These are phyloP conservation scores for Dromiciops gliroides DNA, from an alignment of 2,113 vertebrate genomes.

Conservation along the genomic window DNA sequence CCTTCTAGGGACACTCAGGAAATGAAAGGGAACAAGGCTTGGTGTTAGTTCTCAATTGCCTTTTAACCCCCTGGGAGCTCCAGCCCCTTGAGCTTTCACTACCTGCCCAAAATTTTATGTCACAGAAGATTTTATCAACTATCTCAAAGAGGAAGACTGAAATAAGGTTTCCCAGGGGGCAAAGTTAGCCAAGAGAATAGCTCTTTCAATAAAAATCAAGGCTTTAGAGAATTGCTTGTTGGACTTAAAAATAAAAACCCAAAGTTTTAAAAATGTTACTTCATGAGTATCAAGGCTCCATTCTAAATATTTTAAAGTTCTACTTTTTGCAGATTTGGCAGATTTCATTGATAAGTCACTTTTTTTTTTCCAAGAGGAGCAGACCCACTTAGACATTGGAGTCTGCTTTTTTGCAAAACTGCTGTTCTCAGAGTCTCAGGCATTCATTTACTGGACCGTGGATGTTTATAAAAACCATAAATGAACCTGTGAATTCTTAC, in stretches of 20 bases:
- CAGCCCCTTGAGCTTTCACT: slow-evolving; percentile 12
- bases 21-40: slow-evolving; percentile 42
- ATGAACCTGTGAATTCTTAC: slow-evolving; percentile 48
- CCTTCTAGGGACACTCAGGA: slow-evolving; percentile 23
- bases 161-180: background rate
- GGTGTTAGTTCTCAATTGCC: slow-evolving; percentile 38
- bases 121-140: background rate
- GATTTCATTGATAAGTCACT: background rate
- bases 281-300: background rate
- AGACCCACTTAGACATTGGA: background rate
- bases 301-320: background rate
- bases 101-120: background rate
- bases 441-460: slow-evolving; percentile 49
- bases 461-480: slow-evolving; percentile 45
- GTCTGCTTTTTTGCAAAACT: slow-evolving; percentile 41
- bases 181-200: background rate
- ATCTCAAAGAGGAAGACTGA: background rate
- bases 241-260: slow-evolving; percentile 7
- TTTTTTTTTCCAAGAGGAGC: background rate
- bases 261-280: background rate
- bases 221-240: slow-evolving; percentile 5
- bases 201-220: slow-evolving; percentile 9
- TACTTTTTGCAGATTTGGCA: background rate
- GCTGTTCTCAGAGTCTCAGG: slow-evolving; percentile 21
- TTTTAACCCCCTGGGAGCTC: background rate